Evolutionary conservation across 2,888 invertebrate species (phyloP), one percentile per base, ranked within the genome.

Genomic region (Reticulitermes lucifugus): DNA sequence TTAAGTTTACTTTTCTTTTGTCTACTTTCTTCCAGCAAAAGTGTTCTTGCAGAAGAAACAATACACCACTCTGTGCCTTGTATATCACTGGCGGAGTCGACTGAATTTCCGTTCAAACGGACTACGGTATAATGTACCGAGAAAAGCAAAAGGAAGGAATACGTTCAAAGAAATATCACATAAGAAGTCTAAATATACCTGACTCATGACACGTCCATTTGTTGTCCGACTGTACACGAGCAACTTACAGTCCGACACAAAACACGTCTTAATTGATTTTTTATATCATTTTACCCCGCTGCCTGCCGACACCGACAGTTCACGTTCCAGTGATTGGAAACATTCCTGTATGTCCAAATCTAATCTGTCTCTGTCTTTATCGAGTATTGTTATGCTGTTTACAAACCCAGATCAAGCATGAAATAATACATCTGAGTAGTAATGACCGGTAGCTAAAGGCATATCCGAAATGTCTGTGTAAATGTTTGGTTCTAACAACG

Each of bases 221-320:
- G 60, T 70, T 12, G 80, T 60, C 21, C 60, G 84, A 70, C 73
- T 51, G 75, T 70, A 14, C 5, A 25, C 70, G 29, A 70, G 9
- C 25, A n/a, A 29, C 70, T 25, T 70, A n/a, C 29, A 70, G 18
- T 55, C 55, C 80, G 65, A 84, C 29, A 84, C 46, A 84, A 84
- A 84, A 80, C 55, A 71, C 46, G 46, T 84, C 84, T 84, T 84
- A 81, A 84, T 84, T 84, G 84, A 84, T 84, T 73, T 73, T 73
- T 73, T 73, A 2, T 35, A 21, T 73, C n/a, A 9, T 65, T 65
- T 25, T 73, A 73, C 35, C 21, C 35, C 41, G 18, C 41, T 29
- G n/a, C 25, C 41, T 35, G 73, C 73, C 25, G 41, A 73, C 73
- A 35, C 29, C 65, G 65, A 25, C 65, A 6, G 1, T 25, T 65